A percentile compares a stretch with the other conserved stretches of the same genome.
Conservation (phyloP, 1,140 invertebrate genomes). For the Drosophila ohnishii region DNA sequence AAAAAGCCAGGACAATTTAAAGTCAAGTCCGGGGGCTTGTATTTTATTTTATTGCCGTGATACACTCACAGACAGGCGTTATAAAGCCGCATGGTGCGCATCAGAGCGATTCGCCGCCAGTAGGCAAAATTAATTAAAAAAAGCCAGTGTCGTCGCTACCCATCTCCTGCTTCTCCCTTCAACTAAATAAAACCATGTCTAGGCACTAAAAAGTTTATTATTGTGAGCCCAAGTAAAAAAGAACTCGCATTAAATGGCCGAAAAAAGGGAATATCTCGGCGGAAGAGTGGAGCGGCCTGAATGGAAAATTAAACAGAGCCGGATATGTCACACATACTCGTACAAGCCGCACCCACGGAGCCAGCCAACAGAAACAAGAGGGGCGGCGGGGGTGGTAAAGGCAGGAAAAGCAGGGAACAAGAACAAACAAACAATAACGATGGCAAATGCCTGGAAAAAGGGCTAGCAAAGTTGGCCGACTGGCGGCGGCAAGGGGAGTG, state of each 20-base stretch:
- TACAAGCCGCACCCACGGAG: constrained; percentile 64
- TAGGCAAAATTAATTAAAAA: constrained; percentile 79
- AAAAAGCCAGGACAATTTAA: constrained; percentile 52
- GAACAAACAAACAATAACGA: constrained; percentile 80
- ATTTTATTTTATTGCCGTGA: constrained; percentile 72
- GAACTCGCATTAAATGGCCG: constrained; percentile 69
- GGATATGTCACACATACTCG: constrained; percentile 78
- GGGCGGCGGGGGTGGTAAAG: neutral
- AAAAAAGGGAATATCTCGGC: constrained; percentile 57
- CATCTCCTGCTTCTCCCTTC: neutral
- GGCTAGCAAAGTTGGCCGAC: constrained; percentile 71
- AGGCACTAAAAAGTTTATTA: constrained; percentile 81
- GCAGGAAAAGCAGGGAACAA: constrained; percentile 23
- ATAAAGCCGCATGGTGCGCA: constrained; percentile 46
- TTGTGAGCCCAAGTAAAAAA: constrained; percentile 61
- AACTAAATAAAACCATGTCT: constrained; percentile 75
- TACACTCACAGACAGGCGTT: constrained; percentile 39
- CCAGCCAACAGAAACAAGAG: constrained; percentile 51
- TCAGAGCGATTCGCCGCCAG: constrained; percentile 54
- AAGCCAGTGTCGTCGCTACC: constrained; percentile 40
- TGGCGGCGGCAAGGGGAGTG: constrained; percentile 29
- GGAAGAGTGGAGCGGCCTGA: constrained; percentile 50
- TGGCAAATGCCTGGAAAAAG: constrained; percentile 76
- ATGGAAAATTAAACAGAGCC: constrained; percentile 79
- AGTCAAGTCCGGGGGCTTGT: constrained; percentile 44